Evolutionary conservation across 2,797 vertebrate genomes (phyloP).

Genomic region (Tenualosa thibaudeaui): DNA sequence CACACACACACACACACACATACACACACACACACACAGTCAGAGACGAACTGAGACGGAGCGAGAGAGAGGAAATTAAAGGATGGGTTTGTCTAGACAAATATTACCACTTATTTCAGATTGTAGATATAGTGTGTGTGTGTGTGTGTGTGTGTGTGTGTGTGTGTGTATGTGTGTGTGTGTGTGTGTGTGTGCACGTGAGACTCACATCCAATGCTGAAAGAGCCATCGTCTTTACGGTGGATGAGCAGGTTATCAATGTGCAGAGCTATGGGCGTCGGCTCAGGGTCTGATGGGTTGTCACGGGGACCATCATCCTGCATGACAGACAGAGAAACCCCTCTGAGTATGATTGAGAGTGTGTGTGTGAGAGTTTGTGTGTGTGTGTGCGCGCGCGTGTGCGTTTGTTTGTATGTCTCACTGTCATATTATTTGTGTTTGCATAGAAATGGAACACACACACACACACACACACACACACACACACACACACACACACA

Average conservation of each 20-base stretch:
- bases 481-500: not conserved
- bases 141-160: constrained; percentile 28
- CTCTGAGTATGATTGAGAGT: not conserved
- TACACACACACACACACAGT: not conserved
- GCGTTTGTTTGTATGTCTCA: not conserved
- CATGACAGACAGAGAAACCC: constrained; percentile 16
- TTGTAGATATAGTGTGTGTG: not conserved
- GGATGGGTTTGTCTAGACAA: not conserved
- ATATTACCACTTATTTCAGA: not conserved
- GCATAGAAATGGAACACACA: not conserved
- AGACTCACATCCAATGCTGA: constrained; percentile 85
- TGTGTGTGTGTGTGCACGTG: constrained; percentile 7
- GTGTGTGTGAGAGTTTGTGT: constrained; percentile 32
- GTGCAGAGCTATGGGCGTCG: constrained; percentile 80
- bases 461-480: not conserved
- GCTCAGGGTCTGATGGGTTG: constrained; percentile 70
- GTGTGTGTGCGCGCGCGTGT: not conserved
- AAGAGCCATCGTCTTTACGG: constrained; percentile 88
- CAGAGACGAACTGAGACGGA: not conserved
- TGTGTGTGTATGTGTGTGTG: constrained; percentile 19
- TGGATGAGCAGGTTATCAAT: constrained; percentile 89
- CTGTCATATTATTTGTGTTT: not conserved
- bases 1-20: not conserved
- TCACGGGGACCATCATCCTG: constrained; percentile 88
- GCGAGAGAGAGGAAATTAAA: not conserved